phyloP scores from a whole-genome alignment of 2,888 invertebrate species.

The Sycophila texana region DNA sequence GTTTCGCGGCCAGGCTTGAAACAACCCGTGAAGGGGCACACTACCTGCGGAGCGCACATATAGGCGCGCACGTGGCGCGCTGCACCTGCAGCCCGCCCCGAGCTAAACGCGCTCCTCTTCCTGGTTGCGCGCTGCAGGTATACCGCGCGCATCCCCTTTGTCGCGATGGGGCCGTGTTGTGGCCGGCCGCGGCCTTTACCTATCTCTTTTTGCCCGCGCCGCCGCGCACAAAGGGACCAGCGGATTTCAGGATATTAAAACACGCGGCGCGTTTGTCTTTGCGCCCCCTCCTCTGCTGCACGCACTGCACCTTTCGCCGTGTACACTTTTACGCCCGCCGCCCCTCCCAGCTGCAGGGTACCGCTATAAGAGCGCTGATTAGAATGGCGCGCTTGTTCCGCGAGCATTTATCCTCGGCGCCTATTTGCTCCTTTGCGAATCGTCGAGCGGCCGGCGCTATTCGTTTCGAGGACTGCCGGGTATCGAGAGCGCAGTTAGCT shows the following conservation, averaged over 20 bases:
- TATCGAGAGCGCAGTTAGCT: no score
- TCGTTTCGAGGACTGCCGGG: no score
- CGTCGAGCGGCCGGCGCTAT: no score
- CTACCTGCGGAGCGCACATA: no score
- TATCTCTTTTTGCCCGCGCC: conserved; percentile 12
- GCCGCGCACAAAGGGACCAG: not conserved
- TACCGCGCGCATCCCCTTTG: conserved; percentile 59
- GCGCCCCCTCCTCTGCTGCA: no score
- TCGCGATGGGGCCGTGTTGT: conserved; percentile 62
- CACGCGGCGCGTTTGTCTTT: conserved; percentile 11
- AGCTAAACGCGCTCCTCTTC: conserved; percentile 60
- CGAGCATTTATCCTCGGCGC: no score
- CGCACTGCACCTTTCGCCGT: no score
- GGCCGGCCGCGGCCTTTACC: conserved; percentile 3
- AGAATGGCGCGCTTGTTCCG: no score
- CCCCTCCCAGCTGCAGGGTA: no score
- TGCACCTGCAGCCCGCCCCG: conserved; percentile 70
- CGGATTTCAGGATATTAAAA: conserved; percentile 48
- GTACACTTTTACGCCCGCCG: no score
- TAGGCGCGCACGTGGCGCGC: conserved; percentile 61
- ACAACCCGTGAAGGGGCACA: not conserved
- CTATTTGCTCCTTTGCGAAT: no score
- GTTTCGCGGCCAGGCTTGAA: not conserved
- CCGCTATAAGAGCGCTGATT: no score
- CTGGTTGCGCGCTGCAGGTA: conserved; percentile 12